A percentile compares a stretch with the other conserved stretches of the same genome.
phyloP scores from a whole-genome alignment of 2,113 vertebrate species.

The Mugil cephalus region DNA sequence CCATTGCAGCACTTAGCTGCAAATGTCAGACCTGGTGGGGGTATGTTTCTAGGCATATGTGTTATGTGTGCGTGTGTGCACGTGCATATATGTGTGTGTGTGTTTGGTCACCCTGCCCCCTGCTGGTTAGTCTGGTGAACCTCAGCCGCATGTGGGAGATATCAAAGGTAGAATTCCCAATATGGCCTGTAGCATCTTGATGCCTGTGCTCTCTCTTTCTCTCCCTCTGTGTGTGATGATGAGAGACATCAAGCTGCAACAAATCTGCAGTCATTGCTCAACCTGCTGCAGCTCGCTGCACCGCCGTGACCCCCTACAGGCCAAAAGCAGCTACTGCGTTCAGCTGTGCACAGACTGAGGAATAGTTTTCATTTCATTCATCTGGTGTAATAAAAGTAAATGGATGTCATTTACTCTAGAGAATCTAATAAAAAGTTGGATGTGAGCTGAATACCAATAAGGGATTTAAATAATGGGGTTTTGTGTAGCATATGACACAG shows the following conservation, averaged over 20 bases:
- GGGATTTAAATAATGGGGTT: constrained; percentile 48
- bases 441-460: constrained; percentile 56
- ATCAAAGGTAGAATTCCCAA: constrained; percentile 72
- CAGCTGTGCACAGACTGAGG: constrained; percentile 20
- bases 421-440: constrained; percentile 45
- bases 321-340: constrained; percentile 47
- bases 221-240: constrained; percentile 57
- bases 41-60: constrained; percentile 46
- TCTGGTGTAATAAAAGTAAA: constrained; percentile 68
- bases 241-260: constrained; percentile 73
- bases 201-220: constrained; percentile 30
- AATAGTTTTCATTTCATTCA: constrained; percentile 60
- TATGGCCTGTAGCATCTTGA: constrained; percentile 56
- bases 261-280: constrained; percentile 81
- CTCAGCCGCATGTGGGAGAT: constrained; percentile 58
- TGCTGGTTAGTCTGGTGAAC: constrained; percentile 70
- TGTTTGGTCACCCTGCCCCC: constrained; percentile 72
- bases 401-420: constrained; percentile 58
- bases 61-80: constrained; percentile 12
- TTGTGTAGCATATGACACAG: constrained; percentile 26
- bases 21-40: constrained; percentile 74
- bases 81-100: constrained; percentile 1
- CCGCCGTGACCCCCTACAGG: constrained; percentile 66
- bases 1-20: constrained; percentile 74
- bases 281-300: constrained; percentile 67